These are phyloP conservation scores for Ooceraea biroi DNA, from an alignment of 1,140 invertebrate species.

Conservation along the genomic window DNA sequence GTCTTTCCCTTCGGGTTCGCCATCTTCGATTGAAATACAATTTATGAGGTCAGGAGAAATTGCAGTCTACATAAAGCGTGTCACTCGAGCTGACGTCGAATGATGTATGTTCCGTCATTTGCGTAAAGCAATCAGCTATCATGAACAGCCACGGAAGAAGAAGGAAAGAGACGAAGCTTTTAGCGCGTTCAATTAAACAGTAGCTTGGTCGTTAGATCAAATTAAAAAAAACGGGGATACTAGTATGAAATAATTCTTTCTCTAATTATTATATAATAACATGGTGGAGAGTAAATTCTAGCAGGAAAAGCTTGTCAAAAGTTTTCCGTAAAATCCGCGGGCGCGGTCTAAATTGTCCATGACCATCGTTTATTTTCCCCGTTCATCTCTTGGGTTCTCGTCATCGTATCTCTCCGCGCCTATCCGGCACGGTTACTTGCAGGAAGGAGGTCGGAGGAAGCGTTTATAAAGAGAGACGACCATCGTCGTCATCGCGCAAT, in stretches of 20 bases:
- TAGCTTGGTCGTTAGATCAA: no score
- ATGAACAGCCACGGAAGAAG: no score
- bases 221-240: no score
- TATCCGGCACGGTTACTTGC: conserved; percentile 71
- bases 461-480: conserved; percentile 67
- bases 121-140: neutral
- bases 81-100: neutral
- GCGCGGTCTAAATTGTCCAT: conserved; percentile 64
- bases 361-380: conserved; percentile 69
- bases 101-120: neutral
- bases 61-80: neutral
- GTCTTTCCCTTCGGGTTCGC: neutral
- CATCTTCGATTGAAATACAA: conserved; percentile 28
- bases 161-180: no score
- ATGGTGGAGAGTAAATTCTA: neutral
- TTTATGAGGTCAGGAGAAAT: neutral
- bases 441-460: conserved; percentile 72
- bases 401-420: conserved; percentile 71
- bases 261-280: neutral
- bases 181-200: no score
- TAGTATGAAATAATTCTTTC: no score
- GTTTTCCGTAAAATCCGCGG: conserved; percentile 32
- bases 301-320: neutral
- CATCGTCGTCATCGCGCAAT: conserved; percentile 62
- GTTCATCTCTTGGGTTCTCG: conserved; percentile 55